Evolutionary conservation across 1,140 invertebrate species (phyloP), one percentile per base, ranked within the genome.

Genomic region (Drosophila truncata): DNA sequence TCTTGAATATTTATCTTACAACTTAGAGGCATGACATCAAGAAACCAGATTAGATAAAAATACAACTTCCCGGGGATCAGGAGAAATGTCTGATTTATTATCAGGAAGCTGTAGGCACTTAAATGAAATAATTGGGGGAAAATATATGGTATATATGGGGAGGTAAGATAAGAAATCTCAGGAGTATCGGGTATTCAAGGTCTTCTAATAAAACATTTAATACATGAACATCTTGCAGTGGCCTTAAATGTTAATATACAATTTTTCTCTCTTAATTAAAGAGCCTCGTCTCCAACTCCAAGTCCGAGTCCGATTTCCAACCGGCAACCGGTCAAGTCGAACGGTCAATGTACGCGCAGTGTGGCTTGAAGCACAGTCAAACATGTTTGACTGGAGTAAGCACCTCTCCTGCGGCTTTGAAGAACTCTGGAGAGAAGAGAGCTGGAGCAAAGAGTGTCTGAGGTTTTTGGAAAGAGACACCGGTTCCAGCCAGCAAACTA

Each of bases 321-420:
- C 84, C 84, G 84, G 83, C 84, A 87, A 86, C 69, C 69, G 54
- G 84, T 86, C 80, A 86, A 86, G 83, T 82, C 63, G 83, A 86
- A 86, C 83, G 83, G 83, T 86, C 83, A 86, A 86, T 80, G 83
- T 65, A 86, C 83, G 83, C 66, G 73, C 80, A 83, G 66, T 76
- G 63, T 72, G 74, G 84, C 67, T 85, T 81, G 74, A 59, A 86
- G 61, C 42, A 44, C 37, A 42, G 47, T 70, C 66, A 70, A 84
- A 86, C 82, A 85, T 84, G 83, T 80, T 87, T 82, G 72, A 27
- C 60, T 47, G 35, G 35, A 27, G 18, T 47, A 33, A 18, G 14
- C 6, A n/a, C 42, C 44, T 23, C 33, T 16, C 55, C 37, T 20
- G 14, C 3, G 63, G 4, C n/a, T 13, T 37, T 64, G 78, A 47